Conservation (phyloP, 2,113 vertebrate genomes). For the Dromiciops gliroides region DNA sequence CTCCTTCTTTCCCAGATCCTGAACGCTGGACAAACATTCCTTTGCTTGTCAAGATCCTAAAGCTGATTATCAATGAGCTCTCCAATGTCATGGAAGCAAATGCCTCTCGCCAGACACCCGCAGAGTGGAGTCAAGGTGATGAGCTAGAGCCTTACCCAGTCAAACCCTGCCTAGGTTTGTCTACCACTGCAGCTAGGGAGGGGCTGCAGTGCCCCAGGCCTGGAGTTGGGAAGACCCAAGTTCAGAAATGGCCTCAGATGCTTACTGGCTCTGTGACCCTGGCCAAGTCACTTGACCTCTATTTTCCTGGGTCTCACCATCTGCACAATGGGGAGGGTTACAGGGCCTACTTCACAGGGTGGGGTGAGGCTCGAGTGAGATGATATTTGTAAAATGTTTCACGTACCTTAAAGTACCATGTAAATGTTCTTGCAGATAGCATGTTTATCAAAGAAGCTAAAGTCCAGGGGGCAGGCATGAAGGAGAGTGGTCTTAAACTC, state of each 20-base stretch:
- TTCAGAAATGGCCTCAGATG: no score
- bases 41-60: constrained; percentile 96
- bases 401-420: no score
- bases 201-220: no score
- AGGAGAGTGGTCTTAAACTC: neutral
- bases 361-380: no score
- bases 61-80: constrained; percentile 97
- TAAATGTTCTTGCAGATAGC: neutral
- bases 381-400: no score
- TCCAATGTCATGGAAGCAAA: constrained; percentile 96
- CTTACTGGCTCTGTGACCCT: no score
- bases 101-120: constrained; percentile 88
- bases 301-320: no score
- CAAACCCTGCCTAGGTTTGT: neutral
- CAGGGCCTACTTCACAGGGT: no score
- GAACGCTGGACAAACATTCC: constrained; percentile 99
- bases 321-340: no score
- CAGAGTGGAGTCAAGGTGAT: constrained; percentile 94
- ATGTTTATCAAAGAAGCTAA: neutral
- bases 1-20: constrained; percentile 86
- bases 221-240: no score
- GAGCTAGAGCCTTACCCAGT: neutral
- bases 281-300: no score
- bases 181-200: no score
- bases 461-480: neutral